Evolutionary conservation across 1,140 invertebrate genomes (phyloP), one percentile per base, ranked within the genome.

Genomic region (Triops cancriformis): DNA sequence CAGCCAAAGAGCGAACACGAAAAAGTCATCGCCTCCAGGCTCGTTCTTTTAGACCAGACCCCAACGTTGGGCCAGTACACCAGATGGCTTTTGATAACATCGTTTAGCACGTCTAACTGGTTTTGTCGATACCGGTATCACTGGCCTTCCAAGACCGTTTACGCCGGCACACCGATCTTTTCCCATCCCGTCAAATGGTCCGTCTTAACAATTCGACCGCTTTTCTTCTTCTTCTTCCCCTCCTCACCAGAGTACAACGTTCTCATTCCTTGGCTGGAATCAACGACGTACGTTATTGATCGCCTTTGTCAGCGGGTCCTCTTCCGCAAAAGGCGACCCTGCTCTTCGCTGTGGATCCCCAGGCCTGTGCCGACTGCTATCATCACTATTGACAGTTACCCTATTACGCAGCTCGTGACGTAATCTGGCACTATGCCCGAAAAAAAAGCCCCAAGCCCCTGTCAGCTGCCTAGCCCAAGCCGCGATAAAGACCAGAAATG

Each of bases 381-480:
- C 51, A 64, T 14, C 5, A 64, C 51, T 23, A 23, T 11, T 64
- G 51, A 64, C 51, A 64, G 51, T 64, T 64, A 23, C 51, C 51
- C 51, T 64, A 64, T 64, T 64, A 64, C 51, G 51, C 51, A 64
- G 51, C 51, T 64, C 51, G 51, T 64, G 51, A 64, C 51, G 51
- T 64, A 64, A 64, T 23, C 51, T 64, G 51, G 51, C 51, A 64
- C 18, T 64, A 18, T 64, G 51, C 51, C 51, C 51, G 14, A 45
- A 45, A 64, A 64, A n/a, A 64, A 18, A 18, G 10, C 23, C 11
- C 51, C 10, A 5, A 23, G 14, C 2, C 31, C 7, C 31, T 37
- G 31, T 37, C 31, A 37, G 31, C 31, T 37, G 31, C 51, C 10
- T 64, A 6, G 51, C 51, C 51, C 51, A 64, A 64, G 10, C 51